phyloP scores from a whole-genome alignment of 2,797 vertebrate species.

The Anguilla megastoma region DNA sequence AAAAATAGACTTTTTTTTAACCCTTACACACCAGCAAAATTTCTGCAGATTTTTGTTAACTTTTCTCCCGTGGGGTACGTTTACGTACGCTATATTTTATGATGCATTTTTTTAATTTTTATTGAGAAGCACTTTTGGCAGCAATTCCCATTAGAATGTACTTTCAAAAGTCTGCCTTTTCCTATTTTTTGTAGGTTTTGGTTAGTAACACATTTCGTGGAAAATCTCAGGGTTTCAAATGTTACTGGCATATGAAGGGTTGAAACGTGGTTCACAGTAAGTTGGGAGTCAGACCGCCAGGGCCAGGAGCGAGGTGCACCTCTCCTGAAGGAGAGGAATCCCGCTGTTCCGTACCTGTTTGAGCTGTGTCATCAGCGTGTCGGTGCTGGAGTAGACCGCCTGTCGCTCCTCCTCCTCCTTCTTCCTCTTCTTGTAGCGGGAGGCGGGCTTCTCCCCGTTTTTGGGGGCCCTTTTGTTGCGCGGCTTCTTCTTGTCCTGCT shows the following conservation, averaged over 20 bases:
- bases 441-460: slow-evolving; percentile 84
- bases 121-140: neutral
- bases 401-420: slow-evolving; percentile 95
- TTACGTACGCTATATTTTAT: neutral
- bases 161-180: neutral
- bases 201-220: neutral
- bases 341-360: slow-evolving; percentile 80
- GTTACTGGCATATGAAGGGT: neutral
- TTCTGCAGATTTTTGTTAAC: neutral
- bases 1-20: neutral
- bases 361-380: slow-evolving; percentile 83
- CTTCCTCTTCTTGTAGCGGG: slow-evolving; percentile 94
- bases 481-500: slow-evolving; percentile 89
- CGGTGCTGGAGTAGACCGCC: slow-evolving; percentile 75
- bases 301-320: neutral
- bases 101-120: neutral
- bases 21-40: neutral
- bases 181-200: neutral
- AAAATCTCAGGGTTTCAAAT: neutral
- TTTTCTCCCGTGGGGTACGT: neutral
- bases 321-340: too few species aligned
- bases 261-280: neutral
- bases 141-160: neutral
- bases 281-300: neutral
- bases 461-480: slow-evolving; percentile 88